phyloP scores from a whole-genome alignment of 2,888 invertebrate genomes.

The Drosophila melanocephala region DNA sequence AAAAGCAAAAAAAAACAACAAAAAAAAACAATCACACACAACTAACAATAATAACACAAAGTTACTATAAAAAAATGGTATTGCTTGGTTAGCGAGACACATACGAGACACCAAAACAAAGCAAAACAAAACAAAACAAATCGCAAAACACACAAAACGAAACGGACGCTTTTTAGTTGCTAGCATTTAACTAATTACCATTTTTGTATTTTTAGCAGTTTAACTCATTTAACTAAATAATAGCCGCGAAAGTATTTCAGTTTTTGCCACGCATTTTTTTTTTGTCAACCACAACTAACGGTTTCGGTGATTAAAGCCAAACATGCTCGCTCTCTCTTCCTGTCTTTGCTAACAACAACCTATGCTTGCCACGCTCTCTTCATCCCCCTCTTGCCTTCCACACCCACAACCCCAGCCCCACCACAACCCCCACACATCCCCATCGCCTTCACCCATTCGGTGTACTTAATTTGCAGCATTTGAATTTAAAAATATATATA shows the following conservation, averaged over 20 bases:
- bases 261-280: slow-evolving; percentile 18
- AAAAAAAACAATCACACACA: slow-evolving; percentile 28
- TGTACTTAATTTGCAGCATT: slow-evolving; percentile 43
- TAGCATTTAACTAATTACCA: slow-evolving; percentile 51
- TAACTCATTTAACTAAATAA: slow-evolving; percentile 7
- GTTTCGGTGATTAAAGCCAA: slow-evolving; percentile 48
- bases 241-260: slow-evolving; percentile 51
- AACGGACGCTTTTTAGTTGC: slow-evolving; percentile 61
- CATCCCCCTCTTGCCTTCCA: neutral
- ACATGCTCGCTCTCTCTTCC: slow-evolving; percentile 14
- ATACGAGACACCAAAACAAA: slow-evolving; percentile 37
- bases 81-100: slow-evolving; percentile 47
- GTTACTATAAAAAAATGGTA: slow-evolving; percentile 55
- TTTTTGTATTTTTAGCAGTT: slow-evolving; percentile 32
- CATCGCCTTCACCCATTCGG: slow-evolving; percentile 12
- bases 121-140: slow-evolving; percentile 35
- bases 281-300: slow-evolving; percentile 38
- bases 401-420: neutral
- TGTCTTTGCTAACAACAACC: slow-evolving; percentile 12
- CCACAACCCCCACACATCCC: neutral
- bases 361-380: neutral
- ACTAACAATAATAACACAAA: slow-evolving; percentile 44
- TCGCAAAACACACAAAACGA: slow-evolving; percentile 52
- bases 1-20: neutral
- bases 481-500: slow-evolving; percentile 43